phyloP scores from a whole-genome alignment of 1,140 invertebrate genomes.

The Hetaerina americana region DNA sequence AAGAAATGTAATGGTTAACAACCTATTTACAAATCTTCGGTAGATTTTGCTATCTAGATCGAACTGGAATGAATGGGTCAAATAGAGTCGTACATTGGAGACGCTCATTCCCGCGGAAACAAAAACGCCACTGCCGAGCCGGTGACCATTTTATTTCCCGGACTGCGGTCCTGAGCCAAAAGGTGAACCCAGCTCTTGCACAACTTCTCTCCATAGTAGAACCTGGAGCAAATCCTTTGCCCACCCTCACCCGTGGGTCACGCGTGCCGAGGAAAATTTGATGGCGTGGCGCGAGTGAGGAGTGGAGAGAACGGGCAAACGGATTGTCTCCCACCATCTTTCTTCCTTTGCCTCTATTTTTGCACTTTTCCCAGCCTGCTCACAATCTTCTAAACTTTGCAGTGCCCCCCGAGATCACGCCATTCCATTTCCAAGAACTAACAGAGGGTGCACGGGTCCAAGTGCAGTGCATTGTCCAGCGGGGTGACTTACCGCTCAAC shows the following conservation, averaged over 20 bases:
- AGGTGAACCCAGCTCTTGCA: background rate
- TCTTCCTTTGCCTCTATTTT: background rate
- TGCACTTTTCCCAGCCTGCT: background rate
- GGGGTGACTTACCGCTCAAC: slow-evolving; percentile 42
- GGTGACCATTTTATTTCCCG: no score
- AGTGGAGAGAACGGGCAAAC: no score
- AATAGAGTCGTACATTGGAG: no score
- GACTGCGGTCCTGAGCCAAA: background rate
- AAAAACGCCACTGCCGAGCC: no score
- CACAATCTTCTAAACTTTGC: slow-evolving; percentile 24
- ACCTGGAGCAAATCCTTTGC: background rate
- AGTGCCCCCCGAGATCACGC: slow-evolving; percentile 44
- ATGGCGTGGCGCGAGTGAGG: background rate
- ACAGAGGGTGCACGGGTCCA: slow-evolving; percentile 48
- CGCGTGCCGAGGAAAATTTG: background rate
- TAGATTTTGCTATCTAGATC: no score
- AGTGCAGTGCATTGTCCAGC: slow-evolving; percentile 46
- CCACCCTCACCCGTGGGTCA: no score
- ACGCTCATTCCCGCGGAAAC: no score
- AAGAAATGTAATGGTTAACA: no score
- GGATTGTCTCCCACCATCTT: no score
- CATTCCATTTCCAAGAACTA: slow-evolving; percentile 40
- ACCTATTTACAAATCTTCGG: no score
- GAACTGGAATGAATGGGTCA: no score
- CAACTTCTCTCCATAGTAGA: background rate